These are phyloP conservation scores for Panorpa germanica DNA, from an alignment of 2,888 invertebrate genomes.

Conservation along the genomic window DNA sequence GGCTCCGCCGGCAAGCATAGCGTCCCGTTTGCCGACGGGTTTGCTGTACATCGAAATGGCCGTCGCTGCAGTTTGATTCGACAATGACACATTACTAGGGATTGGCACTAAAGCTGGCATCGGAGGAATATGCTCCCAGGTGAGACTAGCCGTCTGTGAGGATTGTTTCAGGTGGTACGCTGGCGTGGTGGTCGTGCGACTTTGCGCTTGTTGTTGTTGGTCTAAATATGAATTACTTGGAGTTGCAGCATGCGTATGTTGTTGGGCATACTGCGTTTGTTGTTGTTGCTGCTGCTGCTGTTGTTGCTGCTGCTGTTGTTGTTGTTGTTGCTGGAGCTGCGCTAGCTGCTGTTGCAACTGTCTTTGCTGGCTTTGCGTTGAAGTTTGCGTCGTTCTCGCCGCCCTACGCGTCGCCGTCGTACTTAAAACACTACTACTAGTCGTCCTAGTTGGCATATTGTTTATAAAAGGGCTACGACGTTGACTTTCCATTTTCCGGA, in stretches of 20 bases:
- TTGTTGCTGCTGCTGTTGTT: constrained; percentile 19
- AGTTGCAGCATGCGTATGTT: constrained; percentile 12
- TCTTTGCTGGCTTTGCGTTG: constrained; percentile 14
- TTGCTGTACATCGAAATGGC: constrained; percentile 13
- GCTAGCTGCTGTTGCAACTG: constrained; percentile 11
- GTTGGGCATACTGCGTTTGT: constrained; percentile 18
- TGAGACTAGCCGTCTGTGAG: constrained; percentile 19
- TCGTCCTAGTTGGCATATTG: constrained; percentile 48
- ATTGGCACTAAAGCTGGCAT: constrained; percentile 11
- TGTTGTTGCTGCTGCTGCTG: constrained; percentile 18
- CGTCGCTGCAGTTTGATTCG: constrained; percentile 5
- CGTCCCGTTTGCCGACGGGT: constrained; percentile 22
- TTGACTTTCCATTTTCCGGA: constrained; percentile 70
- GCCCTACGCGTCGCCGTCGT: constrained; percentile 21
- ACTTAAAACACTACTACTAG: constrained; percentile 23
- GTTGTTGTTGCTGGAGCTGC: constrained; percentile 18
- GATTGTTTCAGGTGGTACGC: constrained; percentile 19
- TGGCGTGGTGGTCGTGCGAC: constrained; percentile 16
- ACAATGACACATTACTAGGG: constrained; percentile 11
- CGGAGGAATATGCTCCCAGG: constrained; percentile 16
- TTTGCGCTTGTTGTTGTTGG: constrained; percentile 14
- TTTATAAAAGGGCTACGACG: constrained; percentile 68
- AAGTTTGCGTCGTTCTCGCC: constrained; percentile 17
- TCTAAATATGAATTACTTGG: constrained; percentile 8
- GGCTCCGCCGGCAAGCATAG: constrained; percentile 25